Base-by-base conservation (phyloP, 2,113 vertebrate species). In the Melanerpes aurifrons region DNA sequence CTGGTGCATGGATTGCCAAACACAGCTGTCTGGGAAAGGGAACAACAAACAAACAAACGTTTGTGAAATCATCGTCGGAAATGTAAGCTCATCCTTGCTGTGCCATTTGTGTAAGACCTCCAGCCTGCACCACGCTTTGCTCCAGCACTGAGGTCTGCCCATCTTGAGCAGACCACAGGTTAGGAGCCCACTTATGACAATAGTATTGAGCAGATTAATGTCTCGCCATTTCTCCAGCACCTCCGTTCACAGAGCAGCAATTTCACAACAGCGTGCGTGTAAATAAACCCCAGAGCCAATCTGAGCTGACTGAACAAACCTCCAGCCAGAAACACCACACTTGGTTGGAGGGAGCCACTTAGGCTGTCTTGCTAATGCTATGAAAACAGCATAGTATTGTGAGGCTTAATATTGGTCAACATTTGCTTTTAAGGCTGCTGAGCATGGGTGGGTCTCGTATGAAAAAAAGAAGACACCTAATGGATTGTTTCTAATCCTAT, bases 211-310 rank as follows among this genome's bases (percentile, higher is more conserved):
- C 56, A 88, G 70, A 91, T 70, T 77, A 86, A 62, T 53, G 29
- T 47, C 76, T 67, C 70, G 29, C 75, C 75, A 58, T 79, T 92
- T 76, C 71, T 59, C 28, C 77, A 82, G 81, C 53, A 83, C 62
- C 62, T 75, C 87, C 56, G 66, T 69, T 95, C 40, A 17, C 81
- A 94, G 54, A 3, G 3, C 7, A 94, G 62, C 25, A 43, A 31
- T 94, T 96, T 94, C 86, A 78, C 82, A 96, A 72, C 59, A 92
- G 59, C 2, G 1, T 81, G 35, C 66, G 47, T 53, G 32, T 71
- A 90, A 94, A 92, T 83, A 91, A 96, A 90, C 70, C 90, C 54
- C 69, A 78, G 90, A 94, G 79, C 40, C 4, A 7, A 91, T 47
- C 25, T 68, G 84, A 85, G 68, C 82, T 87, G 74, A 37, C 77